Evolutionary conservation across 2,113 vertebrate species (phyloP).

Genomic region (Platysternon megacephalum): DNA sequence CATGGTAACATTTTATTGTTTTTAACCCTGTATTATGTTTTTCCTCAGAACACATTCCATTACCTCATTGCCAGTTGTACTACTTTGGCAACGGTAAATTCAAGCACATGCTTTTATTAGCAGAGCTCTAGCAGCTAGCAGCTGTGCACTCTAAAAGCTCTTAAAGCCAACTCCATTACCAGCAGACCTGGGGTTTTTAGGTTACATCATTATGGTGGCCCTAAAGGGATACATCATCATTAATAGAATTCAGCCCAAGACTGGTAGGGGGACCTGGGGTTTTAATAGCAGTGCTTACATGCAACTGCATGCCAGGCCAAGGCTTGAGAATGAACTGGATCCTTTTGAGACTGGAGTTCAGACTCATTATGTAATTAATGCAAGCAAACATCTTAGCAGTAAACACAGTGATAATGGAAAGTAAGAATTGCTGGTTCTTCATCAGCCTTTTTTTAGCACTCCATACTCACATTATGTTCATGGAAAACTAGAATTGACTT

Average conservation of each 20-base stretch:
- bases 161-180: not conserved
- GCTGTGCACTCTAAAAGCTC: not conserved
- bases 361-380: not conserved
- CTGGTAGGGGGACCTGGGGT: not conserved
- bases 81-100: not conserved
- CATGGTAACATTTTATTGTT: not conserved
- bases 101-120: not conserved
- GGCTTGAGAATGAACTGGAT: not conserved
- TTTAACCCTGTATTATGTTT: not conserved
- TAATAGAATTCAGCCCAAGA: not conserved
- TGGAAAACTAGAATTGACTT: not conserved
- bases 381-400: not conserved
- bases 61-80: not conserved
- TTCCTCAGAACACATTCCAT: not conserved
- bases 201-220: not conserved
- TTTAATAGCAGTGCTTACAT: slow-evolving; percentile 10
- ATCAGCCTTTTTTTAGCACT: not conserved
- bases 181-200: not conserved
- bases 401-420: not conserved
- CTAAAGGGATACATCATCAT: slow-evolving; percentile 13
- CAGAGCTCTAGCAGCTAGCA: not conserved
- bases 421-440: not conserved
- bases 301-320: not conserved
- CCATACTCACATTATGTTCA: not conserved
- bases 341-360: not conserved